These are phyloP conservation scores for Notamacropus eugenii DNA, from an alignment of 2,797 vertebrate species.

Conservation along the genomic window DNA sequence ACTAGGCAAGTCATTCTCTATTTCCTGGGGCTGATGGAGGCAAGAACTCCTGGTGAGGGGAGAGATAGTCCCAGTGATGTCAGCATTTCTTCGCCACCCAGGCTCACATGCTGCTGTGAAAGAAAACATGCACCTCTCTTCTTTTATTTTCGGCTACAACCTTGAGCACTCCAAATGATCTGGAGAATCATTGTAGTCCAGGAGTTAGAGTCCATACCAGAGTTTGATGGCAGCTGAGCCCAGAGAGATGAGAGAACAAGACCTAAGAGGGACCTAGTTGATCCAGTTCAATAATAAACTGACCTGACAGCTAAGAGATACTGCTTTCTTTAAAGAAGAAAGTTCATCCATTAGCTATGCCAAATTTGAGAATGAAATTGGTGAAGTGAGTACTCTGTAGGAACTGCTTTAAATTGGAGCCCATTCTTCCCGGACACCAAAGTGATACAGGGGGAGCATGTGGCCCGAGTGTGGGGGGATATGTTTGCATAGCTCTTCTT, in stretches of 20 bases:
- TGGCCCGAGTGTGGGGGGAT: not conserved
- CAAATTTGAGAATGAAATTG: not conserved
- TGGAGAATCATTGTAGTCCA: not conserved
- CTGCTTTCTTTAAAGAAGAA: not conserved
- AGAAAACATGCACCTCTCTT: not conserved
- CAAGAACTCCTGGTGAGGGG: too few species aligned
- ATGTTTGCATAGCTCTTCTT: not conserved
- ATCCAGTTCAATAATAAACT: not conserved
- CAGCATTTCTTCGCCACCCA: not conserved
- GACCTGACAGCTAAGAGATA: not conserved
- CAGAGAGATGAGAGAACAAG: not conserved
- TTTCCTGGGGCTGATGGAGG: not conserved
- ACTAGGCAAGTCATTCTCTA: not conserved
- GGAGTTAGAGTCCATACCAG: not conserved
- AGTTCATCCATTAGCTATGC: not conserved
- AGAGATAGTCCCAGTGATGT: not conserved
- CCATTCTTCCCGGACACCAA: not conserved
- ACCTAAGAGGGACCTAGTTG: not conserved
- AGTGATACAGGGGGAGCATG: not conserved
- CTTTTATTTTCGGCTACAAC: not conserved
- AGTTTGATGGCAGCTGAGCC: not conserved
- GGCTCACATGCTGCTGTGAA: not conserved
- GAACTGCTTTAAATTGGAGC: not conserved
- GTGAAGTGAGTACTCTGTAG: not conserved
- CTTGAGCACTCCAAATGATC: not conserved